Evolutionary conservation across 1,140 invertebrate species (phyloP).

Genomic region (Dreissena polymorpha): DNA sequence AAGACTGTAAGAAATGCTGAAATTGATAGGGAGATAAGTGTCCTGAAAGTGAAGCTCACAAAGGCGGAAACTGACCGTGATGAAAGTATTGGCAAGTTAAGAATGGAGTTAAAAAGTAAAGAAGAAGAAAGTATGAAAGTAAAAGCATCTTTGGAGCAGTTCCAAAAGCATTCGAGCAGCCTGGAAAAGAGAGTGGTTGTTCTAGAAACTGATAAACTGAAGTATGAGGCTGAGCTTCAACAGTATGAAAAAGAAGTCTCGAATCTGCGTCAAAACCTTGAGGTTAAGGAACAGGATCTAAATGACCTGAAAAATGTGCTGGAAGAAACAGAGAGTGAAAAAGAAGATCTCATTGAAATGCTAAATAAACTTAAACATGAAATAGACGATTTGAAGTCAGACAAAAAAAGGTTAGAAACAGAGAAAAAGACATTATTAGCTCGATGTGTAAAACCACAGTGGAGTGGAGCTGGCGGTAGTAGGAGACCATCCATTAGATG

Average conservation of each 20-base stretch:
- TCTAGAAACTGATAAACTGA: conserved; percentile 37
- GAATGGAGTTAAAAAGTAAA: conserved; percentile 30
- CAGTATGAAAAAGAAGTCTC: conserved; percentile 48
- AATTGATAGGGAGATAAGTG: conserved; percentile 33
- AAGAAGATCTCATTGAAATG: conserved; percentile 49
- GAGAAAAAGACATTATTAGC: conserved; percentile 49
- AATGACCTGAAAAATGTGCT: conserved; percentile 33
- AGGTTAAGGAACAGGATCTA: conserved; percentile 39
- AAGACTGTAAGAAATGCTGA: conserved; percentile 32
- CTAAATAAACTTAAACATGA: conserved; percentile 39
- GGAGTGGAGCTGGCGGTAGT: conserved; percentile 19
- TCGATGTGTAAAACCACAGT: conserved; percentile 47
- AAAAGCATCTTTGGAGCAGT: conserved; percentile 10
- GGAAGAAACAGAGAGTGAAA: conserved; percentile 49
- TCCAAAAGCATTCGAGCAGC: not conserved
- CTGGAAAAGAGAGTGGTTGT: conserved; percentile 41
- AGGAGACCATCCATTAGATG: conserved; percentile 23
- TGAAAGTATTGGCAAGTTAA: conserved; percentile 28
- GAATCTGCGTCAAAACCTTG: conserved; percentile 20
- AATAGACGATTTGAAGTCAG: conserved; percentile 29
- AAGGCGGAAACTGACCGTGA: conserved; percentile 17
- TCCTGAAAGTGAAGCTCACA: conserved; percentile 38
- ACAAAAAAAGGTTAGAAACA: conserved; percentile 44
- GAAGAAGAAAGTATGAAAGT: conserved; percentile 15
- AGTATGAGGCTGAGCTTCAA: conserved; percentile 26